Percentiles rank a stretch among this genome's conserved stretches.
phyloP scores from a whole-genome alignment of 2,113 vertebrate genomes.

The Cnemophilus loriae region DNA sequence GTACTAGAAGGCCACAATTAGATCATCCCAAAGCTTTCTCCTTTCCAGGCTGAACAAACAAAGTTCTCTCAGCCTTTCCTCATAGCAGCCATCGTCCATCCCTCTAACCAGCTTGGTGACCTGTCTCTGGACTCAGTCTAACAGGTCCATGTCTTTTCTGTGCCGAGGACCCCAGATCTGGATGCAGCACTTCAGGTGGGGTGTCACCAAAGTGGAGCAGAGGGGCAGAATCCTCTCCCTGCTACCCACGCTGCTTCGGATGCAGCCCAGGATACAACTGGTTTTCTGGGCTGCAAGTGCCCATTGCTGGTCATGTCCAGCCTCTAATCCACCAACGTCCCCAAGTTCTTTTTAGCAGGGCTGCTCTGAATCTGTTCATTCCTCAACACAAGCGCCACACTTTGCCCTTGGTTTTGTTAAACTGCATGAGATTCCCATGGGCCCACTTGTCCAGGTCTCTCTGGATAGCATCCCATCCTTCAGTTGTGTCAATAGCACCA shows the following conservation, averaged over 20 bases:
- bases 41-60: neutral
- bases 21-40: neutral
- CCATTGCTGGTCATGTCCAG: neutral
- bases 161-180: neutral
- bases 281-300: neutral
- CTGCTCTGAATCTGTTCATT: neutral
- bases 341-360: neutral
- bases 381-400: neutral
- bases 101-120: neutral
- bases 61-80: neutral
- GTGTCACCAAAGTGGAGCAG: neutral
- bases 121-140: neutral
- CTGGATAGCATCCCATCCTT: neutral
- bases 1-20: neutral
- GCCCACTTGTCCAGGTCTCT: neutral
- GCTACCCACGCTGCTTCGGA: neutral
- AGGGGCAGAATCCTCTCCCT: neutral
- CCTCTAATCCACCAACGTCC: neutral
- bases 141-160: neutral
- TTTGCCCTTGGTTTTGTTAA: neutral
- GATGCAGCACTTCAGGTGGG: neutral
- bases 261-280: fast-evolving
- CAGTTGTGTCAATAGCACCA: no score
- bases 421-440: neutral
- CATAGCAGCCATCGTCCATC: neutral